Percentiles rank a stretch among this genome's conserved stretches.
These are phyloP conservation scores for Drosophila algonquin DNA, from an alignment of 2,888 invertebrate species.

Conservation along the genomic window DNA sequence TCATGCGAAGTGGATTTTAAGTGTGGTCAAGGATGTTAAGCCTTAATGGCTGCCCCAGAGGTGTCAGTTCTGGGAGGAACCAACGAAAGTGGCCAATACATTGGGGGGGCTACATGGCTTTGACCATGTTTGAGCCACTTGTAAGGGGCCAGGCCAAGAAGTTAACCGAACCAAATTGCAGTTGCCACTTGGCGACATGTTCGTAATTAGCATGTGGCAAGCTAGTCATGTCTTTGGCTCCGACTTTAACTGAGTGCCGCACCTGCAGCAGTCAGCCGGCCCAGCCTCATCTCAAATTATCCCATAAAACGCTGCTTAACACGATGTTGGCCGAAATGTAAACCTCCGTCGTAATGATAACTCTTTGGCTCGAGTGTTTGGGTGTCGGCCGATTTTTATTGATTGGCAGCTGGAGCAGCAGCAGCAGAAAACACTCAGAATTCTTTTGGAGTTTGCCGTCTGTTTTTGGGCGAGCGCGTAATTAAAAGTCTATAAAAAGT, in stretches of 20 bases:
- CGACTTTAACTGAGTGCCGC: slow-evolving; percentile 43
- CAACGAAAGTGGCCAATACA: not conserved
- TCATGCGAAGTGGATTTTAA: slow-evolving; percentile 1
- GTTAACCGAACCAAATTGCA: slow-evolving; percentile 43
- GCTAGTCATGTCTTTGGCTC: slow-evolving; percentile 22
- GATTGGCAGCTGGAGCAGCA: slow-evolving; percentile 39
- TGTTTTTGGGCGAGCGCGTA: slow-evolving; percentile 54
- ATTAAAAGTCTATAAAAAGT: slow-evolving; percentile 65
- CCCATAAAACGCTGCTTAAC: slow-evolving; percentile 74
- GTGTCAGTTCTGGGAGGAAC: not conserved
- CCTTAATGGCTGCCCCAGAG: slow-evolving; percentile 7
- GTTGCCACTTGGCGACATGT: slow-evolving; percentile 61
- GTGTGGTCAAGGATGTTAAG: slow-evolving; percentile 2
- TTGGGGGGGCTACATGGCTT: too few species aligned
- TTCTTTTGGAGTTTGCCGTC: slow-evolving; percentile 61
- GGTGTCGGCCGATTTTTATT: slow-evolving; percentile 59
- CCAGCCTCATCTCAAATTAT: slow-evolving; percentile 60
- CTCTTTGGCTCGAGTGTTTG: slow-evolving; percentile 63
- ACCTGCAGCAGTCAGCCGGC: not conserved
- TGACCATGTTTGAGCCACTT: not conserved
- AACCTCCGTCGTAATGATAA: slow-evolving; percentile 56
- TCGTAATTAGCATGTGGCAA: slow-evolving; percentile 69
- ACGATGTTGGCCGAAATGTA: slow-evolving; percentile 51
- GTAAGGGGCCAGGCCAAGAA: slow-evolving; percentile 32
- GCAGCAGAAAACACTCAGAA: slow-evolving; percentile 38